phyloP scores from a whole-genome alignment of 1,140 invertebrate species.

The Polyergus mexicanus region DNA sequence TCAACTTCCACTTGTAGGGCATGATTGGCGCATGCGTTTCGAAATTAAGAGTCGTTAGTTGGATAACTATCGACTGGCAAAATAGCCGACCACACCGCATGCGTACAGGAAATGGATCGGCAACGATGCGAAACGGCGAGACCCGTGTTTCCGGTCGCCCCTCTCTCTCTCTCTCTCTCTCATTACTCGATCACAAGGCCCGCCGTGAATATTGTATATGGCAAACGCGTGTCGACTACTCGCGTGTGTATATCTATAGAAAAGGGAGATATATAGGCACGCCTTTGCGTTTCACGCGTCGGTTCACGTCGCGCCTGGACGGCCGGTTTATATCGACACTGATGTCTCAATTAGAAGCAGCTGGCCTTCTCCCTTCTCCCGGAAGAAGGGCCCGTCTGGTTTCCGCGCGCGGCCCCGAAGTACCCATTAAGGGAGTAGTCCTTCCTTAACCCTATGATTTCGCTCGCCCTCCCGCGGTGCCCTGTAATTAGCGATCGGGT shows the following conservation, averaged over 20 bases:
- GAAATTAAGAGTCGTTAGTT: constrained; percentile 56
- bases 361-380: constrained; percentile 53
- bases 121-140: constrained; percentile 47
- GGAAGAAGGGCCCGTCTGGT: constrained; percentile 49
- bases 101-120: neutral
- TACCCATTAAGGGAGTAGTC: constrained; percentile 55
- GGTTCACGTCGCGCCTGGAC: constrained; percentile 46
- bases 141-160: constrained; percentile 49
- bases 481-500: constrained; percentile 35
- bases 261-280: neutral
- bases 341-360: constrained; percentile 73
- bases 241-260: constrained; percentile 25
- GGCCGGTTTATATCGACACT: constrained; percentile 50
- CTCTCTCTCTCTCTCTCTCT: neutral
- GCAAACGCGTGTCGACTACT: constrained; percentile 10
- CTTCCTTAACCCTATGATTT: constrained; percentile 65
- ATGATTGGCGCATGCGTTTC: constrained; percentile 51
- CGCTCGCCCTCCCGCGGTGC: constrained; percentile 43
- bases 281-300: constrained; percentile 67
- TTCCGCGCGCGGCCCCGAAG: constrained; percentile 11
- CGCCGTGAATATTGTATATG: constrained; percentile 48
- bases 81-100: constrained; percentile 35
- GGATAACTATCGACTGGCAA: constrained; percentile 55
- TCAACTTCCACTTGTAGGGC: constrained; percentile 38
- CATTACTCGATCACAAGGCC: constrained; percentile 36